Base-by-base conservation (phyloP, 2,113 vertebrate genomes). In the Sander vitreus region DNA sequence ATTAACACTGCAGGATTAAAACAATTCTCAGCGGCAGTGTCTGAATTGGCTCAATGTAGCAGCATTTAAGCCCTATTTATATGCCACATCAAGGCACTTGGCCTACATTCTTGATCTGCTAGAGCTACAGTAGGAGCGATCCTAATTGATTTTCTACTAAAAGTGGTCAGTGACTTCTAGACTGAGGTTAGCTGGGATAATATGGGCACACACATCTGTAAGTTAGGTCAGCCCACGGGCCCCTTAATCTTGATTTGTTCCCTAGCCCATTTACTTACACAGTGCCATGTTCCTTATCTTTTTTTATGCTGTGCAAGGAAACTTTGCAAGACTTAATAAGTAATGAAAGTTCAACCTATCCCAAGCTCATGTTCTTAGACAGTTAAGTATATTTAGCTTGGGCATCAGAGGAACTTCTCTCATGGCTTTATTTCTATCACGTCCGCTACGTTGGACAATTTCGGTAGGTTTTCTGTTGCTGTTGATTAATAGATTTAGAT, bases 291-390 rank as follows among this genome's bases (percentile, higher is more conserved):
- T 25, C 33, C 45, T 60, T 80, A 81, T 84, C 30, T 23, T 5
- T 62, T 18, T 23, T 48, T 62, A 25, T 53, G 13, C 57, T 60
- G 19, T 69, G 57, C 16, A 30, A 67, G 57, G 39, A 47, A 30
- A 78, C 57, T 66, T 53, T 62, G 83, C 62, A 47, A 62, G 75
- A 36, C 43, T 63, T 82, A 91, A 81, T 71, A 78, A 71, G 66
- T 25, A 71, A 80, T 83, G 69, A 88, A 78, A 80, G 65, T 65
- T 64, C 33, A 78, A 58, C 50, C 5, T 65, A 62, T 75, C 15
- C 45, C 63, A 45, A 78, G 58, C 58, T 80, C 45, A 68, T 60
- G 14, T 75, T 67, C 60, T 47, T 14, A 54, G 67, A 23, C 4
- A 6, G 48, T 47, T 53, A 23, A 27, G 30, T 88, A 68, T 75